Percentiles rank a stretch among this genome's conserved stretches.
phyloP scores from a whole-genome alignment of 2,888 invertebrate genomes.

The Dendrolimus houi region DNA sequence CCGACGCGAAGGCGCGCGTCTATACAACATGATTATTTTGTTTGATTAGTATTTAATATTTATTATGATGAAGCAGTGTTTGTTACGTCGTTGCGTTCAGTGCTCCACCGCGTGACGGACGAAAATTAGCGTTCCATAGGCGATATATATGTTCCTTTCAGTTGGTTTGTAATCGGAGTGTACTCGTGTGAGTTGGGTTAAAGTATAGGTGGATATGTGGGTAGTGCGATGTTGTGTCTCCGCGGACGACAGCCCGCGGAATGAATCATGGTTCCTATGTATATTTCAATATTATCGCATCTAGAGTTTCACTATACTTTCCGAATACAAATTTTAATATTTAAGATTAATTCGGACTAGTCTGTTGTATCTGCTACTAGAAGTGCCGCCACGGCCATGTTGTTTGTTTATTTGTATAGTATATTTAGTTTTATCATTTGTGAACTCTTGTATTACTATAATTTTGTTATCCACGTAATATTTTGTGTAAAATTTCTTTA shows the following conservation, averaged over 20 bases:
- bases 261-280: conserved; percentile 78
- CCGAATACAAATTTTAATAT: conserved; percentile 76
- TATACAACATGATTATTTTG: conserved; percentile 65
- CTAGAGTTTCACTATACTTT: conserved; percentile 76
- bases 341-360: conserved; percentile 75
- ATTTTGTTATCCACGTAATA: conserved; percentile 51
- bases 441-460: conserved; percentile 15
- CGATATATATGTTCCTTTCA: conserved; percentile 31
- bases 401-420: conserved; percentile 59
- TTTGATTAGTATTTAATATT: conserved; percentile 57
- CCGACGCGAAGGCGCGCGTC: conserved; percentile 69
- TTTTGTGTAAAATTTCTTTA: conserved; percentile 38
- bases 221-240: conserved; percentile 71
- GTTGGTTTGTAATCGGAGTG: conserved; percentile 48
- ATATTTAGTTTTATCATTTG: conserved; percentile 33
- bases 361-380: conserved; percentile 71
- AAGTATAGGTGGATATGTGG: conserved; percentile 59
- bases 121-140: conserved; percentile 28
- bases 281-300: conserved; percentile 77
- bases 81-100: conserved; percentile 44
- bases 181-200: conserved; percentile 49
- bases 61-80: conserved; percentile 41
- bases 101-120: conserved; percentile 41
- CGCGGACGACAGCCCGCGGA: conserved; percentile 67
- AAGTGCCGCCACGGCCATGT: conserved; percentile 70